Conservation (phyloP, 2,888 invertebrate species). For the Athalia rosae region DNA sequence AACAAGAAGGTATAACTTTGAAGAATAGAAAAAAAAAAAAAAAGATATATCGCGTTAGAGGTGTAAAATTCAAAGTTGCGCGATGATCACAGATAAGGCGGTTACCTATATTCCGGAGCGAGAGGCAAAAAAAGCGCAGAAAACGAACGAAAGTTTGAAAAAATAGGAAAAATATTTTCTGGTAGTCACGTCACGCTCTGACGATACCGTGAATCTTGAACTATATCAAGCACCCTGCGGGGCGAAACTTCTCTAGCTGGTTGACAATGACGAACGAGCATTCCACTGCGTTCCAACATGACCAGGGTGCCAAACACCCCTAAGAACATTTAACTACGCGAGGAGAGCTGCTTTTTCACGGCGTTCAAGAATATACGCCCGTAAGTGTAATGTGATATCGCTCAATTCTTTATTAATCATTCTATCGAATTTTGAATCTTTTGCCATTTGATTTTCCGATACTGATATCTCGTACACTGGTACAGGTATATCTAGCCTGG, state of each 20-base stretch:
- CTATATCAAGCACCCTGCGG: constrained; percentile 43
- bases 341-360: background rate
- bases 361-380: background rate
- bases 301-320: constrained; percentile 41
- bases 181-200: constrained; percentile 38
- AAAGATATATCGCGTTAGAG: background rate
- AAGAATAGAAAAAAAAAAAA: no score
- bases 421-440: no score
- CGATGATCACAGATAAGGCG: no score
- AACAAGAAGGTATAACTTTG: no score
- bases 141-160: background rate
- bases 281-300: constrained; percentile 24
- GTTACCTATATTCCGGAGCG: no score
- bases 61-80: no score
- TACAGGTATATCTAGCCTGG: background rate
- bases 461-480: background rate
- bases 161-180: constrained; percentile 9
- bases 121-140: background rate
- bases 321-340: constrained; percentile 32
- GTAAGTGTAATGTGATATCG: background rate
- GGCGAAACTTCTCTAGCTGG: constrained; percentile 33
- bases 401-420: background rate
- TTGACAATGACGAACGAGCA: constrained; percentile 42
- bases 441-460: no score
- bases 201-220: constrained; percentile 37